Evolutionary conservation across 2,797 vertebrate species (phyloP).

Genomic region (Eidolon dupreanum): DNA sequence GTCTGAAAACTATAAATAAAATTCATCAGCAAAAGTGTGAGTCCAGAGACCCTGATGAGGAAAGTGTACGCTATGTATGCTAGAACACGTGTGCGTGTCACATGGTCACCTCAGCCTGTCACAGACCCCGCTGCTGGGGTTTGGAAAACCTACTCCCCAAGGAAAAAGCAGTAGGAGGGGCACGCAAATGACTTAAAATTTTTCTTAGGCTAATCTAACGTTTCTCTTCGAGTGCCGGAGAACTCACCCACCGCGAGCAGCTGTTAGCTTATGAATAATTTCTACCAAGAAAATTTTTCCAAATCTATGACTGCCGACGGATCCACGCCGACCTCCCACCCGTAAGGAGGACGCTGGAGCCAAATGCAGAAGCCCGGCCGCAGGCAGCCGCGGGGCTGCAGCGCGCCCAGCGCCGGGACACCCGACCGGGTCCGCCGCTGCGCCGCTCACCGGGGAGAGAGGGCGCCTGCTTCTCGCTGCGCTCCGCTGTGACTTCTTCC

Average conservation of each 20-base stretch:
- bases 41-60: not conserved
- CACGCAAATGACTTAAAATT: not conserved
- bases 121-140: not conserved
- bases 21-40: not conserved
- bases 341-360: not conserved
- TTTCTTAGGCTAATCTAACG: not conserved
- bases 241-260: not conserved
- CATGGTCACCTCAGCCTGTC: not conserved
- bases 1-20: not conserved
- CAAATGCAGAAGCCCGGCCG: not conserved
- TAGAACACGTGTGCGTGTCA: not conserved
- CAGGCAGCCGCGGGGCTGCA: too few species aligned
- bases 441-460: slow-evolving; percentile 92
- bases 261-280: not conserved
- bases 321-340: not conserved
- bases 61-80: too few species aligned
- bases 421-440: too few species aligned
- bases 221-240: not conserved
- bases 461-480: slow-evolving; percentile 92
- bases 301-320: not conserved
- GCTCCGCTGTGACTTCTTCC: slow-evolving; percentile 89
- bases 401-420: too few species aligned
- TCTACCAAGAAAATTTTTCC: not conserved
- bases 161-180: not conserved
- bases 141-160: not conserved